Evolutionary conservation across 1,140 invertebrate species (phyloP), one percentile per base, ranked within the genome.

Genomic region (Microplitis mediator): DNA sequence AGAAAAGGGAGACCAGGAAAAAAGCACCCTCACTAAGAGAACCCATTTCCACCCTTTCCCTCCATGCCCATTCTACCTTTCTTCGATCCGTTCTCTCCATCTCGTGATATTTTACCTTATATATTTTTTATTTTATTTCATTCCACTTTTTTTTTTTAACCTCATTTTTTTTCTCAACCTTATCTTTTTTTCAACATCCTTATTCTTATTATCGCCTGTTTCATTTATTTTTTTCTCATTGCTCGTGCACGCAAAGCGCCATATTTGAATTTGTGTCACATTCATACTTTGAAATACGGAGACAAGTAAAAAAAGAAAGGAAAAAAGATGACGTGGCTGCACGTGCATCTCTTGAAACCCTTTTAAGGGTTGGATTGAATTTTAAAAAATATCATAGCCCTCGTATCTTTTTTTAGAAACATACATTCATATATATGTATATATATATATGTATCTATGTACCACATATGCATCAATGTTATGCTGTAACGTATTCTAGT

Each of bases 41-140:
- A 69, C 64, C 63, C 74, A 74, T 73, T 73, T 74, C 71, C 75
- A 76, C 75, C 76, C 69, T 74, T 72, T 75, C 70, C 63, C 56
- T 45, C 39, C 39, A 45, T 45, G 63, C 56, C 71, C 50, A 71
- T 45, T 62, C 69, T 64, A 63, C 60, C 63, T 54, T 63, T 65
- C 70, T 50, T 75, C 50, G 39, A 35, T 68, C 64, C 60, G 39
- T 74, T 69, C 62, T 68, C 54, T 67, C 36, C 45, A 52, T 31
- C 67, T 56, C 63, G 36, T 39, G 36, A n/a, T 63, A 61, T 16
- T 54, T 34, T 9, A 16, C 45, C 36, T 62, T 39, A 13, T 66
- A 31, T 23, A 31, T 23, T n/a, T 67, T 62, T 64, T 35, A 32
- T 58, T 64, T 70, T 45, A 32, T 61, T 14, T 54, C 61, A 56